These are phyloP conservation scores for Cephus runcator DNA, from an alignment of 2,888 invertebrate genomes.

Conservation along the genomic window DNA sequence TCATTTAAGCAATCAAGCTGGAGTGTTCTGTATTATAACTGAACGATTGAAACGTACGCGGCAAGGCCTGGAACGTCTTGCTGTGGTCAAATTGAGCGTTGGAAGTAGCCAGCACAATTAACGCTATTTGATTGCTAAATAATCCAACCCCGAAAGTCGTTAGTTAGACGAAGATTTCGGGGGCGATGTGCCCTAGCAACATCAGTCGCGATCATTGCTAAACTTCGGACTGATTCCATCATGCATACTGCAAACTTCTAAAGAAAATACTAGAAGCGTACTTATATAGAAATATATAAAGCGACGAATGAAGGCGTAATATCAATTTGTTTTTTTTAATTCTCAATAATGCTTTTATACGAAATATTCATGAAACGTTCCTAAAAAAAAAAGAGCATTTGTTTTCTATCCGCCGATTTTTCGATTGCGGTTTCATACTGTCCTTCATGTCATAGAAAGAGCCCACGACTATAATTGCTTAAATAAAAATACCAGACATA, in stretches of 20 bases:
- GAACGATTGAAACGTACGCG: neutral
- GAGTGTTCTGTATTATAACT: neutral
- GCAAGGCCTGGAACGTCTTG: conserved; percentile 65
- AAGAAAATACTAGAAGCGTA: neutral
- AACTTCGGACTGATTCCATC: neutral
- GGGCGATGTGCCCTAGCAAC: neutral
- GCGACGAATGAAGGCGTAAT: neutral
- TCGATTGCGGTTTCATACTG: neutral
- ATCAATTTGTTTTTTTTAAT: neutral
- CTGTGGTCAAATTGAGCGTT: neutral
- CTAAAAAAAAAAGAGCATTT: neutral
- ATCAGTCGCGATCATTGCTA: neutral
- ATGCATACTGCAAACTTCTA: neutral
- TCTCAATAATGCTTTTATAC: neutral
- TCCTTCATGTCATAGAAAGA: neutral
- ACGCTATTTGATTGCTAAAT: neutral
- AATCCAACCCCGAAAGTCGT: conserved; percentile 18
- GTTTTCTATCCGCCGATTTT: neutral
- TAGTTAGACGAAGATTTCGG: conserved; percentile 24
- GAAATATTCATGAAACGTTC: neutral
- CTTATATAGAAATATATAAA: neutral
- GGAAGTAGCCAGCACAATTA: neutral
- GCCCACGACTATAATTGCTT: neutral
- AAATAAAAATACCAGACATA: neutral
- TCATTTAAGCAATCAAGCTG: neutral